Percentiles rank a stretch among this genome's conserved stretches.
Evolutionary conservation across 2,113 vertebrate genomes (phyloP).

Genomic region (Columba livia): DNA sequence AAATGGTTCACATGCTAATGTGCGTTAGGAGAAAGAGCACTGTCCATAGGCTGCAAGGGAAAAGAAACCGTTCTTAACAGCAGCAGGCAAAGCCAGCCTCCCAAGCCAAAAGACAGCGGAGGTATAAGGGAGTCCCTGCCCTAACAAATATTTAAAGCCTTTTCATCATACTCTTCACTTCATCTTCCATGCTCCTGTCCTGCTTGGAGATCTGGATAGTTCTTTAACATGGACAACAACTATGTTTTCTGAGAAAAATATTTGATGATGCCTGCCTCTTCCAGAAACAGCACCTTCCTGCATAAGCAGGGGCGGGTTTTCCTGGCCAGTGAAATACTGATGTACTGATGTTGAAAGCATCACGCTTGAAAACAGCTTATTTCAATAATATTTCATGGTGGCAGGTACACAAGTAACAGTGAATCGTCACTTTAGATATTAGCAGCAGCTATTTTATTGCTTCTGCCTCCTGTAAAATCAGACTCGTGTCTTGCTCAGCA

Average conservation of each 20-base stretch:
- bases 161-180: not conserved
- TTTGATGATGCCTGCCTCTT: not conserved
- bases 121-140: not conserved
- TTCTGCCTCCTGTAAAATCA: slow-evolving; percentile 34
- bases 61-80: not conserved
- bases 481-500: slow-evolving; percentile 1
- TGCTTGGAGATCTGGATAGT: not conserved
- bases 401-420: slow-evolving; percentile 51
- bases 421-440: slow-evolving; percentile 38
- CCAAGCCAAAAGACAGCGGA: not conserved
- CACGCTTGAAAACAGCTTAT: slow-evolving; percentile 22
- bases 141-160: not conserved
- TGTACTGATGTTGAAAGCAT: slow-evolving; percentile 30
- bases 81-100: not conserved
- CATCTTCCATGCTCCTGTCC: not conserved
- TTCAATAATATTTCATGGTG: slow-evolving; percentile 60
- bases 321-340: not conserved
- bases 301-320: not conserved
- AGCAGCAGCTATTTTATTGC: slow-evolving; percentile 45
- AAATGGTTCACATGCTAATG: not conserved
- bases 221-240: not conserved
- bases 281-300: not conserved
- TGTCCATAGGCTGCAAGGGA: not conserved
- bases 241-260: not conserved
- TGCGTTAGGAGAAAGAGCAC: not conserved